Conservation (phyloP, 2,113 vertebrate species). For the Dunckerocampus dactyliophorus region DNA sequence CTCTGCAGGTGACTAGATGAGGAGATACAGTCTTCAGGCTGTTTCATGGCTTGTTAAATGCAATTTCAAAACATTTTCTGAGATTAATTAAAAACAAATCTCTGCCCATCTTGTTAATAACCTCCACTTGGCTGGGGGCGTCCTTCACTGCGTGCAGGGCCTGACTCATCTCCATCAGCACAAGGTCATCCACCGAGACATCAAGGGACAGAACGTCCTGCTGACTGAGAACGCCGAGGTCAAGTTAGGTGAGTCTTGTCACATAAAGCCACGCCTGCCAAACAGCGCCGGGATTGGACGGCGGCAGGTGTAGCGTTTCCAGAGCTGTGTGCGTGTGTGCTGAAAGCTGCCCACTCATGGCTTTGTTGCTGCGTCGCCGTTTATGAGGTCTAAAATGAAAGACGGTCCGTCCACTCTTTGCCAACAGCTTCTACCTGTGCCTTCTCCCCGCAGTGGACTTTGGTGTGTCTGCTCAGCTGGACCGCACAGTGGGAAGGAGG, state of each 20-base stretch:
- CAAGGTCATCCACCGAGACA: slow-evolving; percentile 92
- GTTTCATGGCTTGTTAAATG: no score
- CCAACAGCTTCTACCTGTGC: background rate
- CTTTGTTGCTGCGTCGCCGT: no score
- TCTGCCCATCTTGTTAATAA: slow-evolving; percentile 5
- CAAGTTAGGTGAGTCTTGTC: slow-evolving; percentile 80
- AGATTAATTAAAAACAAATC: no score
- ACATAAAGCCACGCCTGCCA: slow-evolving; percentile 22
- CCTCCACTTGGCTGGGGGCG: slow-evolving; percentile 9
- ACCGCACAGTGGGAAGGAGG: slow-evolving; percentile 81
- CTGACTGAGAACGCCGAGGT: slow-evolving; percentile 88
- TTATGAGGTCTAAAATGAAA: no score
- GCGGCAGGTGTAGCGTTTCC: slow-evolving; percentile 1
- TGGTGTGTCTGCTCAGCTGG: slow-evolving; percentile 87
- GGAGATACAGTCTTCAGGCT: no score
- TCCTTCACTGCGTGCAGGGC: slow-evolving; percentile 70
- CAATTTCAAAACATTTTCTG: no score
- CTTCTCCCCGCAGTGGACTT: slow-evolving; percentile 78
- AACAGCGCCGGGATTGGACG: slow-evolving; percentile 15
- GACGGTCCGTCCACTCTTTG: no score
- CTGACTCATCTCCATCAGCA: slow-evolving; percentile 86
- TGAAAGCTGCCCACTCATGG: no score
- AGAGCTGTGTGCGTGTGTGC: background rate
- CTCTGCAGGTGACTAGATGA: no score
- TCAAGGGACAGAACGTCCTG: slow-evolving; percentile 91